These are phyloP conservation scores for Hypomecis atomaria DNA, from an alignment of 2,888 invertebrate genomes.

Conservation along the genomic window DNA sequence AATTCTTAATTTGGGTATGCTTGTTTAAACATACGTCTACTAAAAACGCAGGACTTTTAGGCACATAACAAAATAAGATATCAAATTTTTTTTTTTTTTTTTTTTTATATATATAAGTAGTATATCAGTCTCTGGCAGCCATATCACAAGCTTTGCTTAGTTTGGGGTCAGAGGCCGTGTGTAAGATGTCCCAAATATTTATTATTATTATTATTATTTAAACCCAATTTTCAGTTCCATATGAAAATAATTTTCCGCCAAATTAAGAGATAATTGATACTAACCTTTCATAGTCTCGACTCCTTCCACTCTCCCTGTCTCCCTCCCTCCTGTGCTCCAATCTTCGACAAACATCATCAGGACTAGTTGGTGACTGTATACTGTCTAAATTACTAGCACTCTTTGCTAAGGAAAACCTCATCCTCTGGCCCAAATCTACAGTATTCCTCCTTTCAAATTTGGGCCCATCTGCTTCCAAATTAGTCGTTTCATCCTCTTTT, in stretches of 20 bases:
- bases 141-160: no score
- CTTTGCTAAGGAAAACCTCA: conserved; percentile 72
- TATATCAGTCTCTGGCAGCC: no score
- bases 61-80: no score
- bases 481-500: conserved; percentile 56
- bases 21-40: no score
- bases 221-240: no score
- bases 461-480: conserved; percentile 55
- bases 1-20: no score
- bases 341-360: conserved; percentile 31
- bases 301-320: conserved; percentile 36
- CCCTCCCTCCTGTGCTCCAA: conserved; percentile 23
- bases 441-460: conserved; percentile 80
- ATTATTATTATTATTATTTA: no score
- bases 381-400: conserved; percentile 72
- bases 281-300: conserved; percentile 57
- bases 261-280: conserved; percentile 26
- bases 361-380: conserved; percentile 62
- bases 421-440: conserved; percentile 76
- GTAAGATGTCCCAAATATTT: no score
- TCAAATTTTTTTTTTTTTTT: no score
- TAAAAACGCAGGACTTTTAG: no score
- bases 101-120: no score
- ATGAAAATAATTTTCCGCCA: background rate
- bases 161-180: no score